Evolutionary conservation across 2,888 invertebrate species (phyloP).

Genomic region (Latrodectus hesperus): DNA sequence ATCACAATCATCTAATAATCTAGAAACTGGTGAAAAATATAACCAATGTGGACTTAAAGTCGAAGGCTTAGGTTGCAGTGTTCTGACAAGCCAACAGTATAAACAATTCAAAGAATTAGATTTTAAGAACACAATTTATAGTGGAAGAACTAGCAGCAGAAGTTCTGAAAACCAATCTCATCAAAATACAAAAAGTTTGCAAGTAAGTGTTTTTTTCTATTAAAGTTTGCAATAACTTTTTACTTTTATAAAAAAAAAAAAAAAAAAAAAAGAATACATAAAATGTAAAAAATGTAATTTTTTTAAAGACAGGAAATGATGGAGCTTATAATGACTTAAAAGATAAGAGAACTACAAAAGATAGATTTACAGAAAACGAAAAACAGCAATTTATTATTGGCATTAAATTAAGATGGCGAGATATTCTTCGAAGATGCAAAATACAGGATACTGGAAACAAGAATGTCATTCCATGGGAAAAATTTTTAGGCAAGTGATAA

Average conservation of each 20-base stretch:
- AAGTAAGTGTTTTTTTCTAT: background rate
- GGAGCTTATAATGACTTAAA: conserved; percentile 1
- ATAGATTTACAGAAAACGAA: background rate
- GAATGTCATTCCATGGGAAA: conserved; percentile 38
- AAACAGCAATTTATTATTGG: background rate
- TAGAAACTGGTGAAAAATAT: background rate
- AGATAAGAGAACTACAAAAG: background rate
- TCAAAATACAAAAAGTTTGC: background rate
- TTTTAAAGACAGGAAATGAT: conserved; percentile 15
- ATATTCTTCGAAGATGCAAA: conserved; percentile 53
- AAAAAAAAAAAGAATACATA: background rate
- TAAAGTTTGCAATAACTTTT: background rate
- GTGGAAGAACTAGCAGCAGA: background rate
- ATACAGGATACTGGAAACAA: conserved; percentile 17
- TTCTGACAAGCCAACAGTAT: conserved; percentile 44
- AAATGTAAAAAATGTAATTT: background rate
- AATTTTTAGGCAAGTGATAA: conserved; percentile 42
- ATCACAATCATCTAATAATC: background rate
- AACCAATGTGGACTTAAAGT: background rate
- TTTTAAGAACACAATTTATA: conserved; percentile 22
- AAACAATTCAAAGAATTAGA: conserved; percentile 40
- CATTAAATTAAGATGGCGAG: conserved; percentile 51
- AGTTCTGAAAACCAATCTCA: too few species aligned
- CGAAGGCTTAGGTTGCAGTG: conserved; percentile 28
- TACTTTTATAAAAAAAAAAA: background rate